Evolutionary conservation across 2,888 invertebrate genomes (phyloP), one percentile per base, ranked within the genome.

Genomic region (Copidosoma aretas): DNA sequence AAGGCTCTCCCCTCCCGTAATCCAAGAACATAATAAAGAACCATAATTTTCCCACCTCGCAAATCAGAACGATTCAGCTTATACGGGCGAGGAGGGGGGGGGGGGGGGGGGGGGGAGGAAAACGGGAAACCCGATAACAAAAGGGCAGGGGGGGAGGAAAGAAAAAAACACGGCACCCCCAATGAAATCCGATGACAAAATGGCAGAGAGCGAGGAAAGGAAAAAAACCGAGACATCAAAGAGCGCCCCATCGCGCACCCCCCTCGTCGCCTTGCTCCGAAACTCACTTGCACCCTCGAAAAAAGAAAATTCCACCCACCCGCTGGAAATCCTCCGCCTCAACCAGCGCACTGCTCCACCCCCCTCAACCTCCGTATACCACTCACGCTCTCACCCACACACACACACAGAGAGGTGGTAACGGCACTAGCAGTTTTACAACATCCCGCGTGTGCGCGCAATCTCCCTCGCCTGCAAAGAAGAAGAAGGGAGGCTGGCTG

Each of bases 131-230:
- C 61, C 64, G 67, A 70, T 61, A 74, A 73, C 72, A 77, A 77
- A 73, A 77, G 77, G 77, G 75, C 72, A 73, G 60, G 71, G 59
- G 51, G 59, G 72, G 72, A 68, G 68, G 64, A 73, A 75, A 71
- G 71, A 71, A 8, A 8, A 32, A 5, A 32, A 32, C 32, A 8
- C n/a, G n/a, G n/a, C n/a, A n/a, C n/a, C n/a, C n/a, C n/a, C n/a
- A n/a, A n/a, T 32, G 32, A 32, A 32, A 32, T 32, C 32, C 32
- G 32, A 32, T 32, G 32, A 32, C 32, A 32, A 32, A 32, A 32
- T 32, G 54, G 19, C 32, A 32, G 32, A 5, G 32, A 32, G 32
- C 3, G 32, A 32, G 8, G 32, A 32, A 32, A 8, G 8, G 8
- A 8, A 32, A 32, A 32, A 32, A 32, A 32, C 32, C 32, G 32